Evolutionary conservation across 2,113 vertebrate genomes (phyloP).

Genomic region (Physeter macrocephalus): DNA sequence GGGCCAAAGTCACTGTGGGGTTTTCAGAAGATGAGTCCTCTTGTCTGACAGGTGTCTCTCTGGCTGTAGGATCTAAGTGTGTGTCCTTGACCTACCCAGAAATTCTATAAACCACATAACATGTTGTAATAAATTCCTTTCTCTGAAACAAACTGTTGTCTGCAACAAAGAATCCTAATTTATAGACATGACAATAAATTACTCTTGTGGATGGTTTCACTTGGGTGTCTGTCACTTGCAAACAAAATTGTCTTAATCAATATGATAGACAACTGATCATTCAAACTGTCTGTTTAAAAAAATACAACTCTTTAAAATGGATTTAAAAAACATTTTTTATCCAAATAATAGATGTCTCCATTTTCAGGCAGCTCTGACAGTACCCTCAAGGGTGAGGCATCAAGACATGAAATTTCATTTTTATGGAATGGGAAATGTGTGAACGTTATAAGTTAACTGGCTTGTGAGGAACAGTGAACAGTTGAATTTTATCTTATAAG

Average conservation of each 20-base stretch:
- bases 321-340: background rate
- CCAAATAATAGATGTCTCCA: background rate
- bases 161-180: background rate
- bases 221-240: background rate
- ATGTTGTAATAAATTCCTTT: background rate
- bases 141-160: background rate
- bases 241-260: background rate
- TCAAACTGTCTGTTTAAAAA: background rate
- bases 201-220: background rate
- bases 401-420: background rate
- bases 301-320: background rate
- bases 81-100: background rate
- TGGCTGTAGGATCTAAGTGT: background rate
- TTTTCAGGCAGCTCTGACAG: background rate
- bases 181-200: background rate
- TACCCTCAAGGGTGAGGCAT: background rate
- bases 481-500: background rate
- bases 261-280: background rate
- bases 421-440: background rate
- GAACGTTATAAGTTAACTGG: background rate
- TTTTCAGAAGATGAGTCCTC: background rate
- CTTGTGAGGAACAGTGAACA: background rate
- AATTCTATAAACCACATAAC: background rate
- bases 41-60: background rate
- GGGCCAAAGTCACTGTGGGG: too few species aligned